Conservation (phyloP, 2,113 vertebrate species). For the Bubo scandiacus region DNA sequence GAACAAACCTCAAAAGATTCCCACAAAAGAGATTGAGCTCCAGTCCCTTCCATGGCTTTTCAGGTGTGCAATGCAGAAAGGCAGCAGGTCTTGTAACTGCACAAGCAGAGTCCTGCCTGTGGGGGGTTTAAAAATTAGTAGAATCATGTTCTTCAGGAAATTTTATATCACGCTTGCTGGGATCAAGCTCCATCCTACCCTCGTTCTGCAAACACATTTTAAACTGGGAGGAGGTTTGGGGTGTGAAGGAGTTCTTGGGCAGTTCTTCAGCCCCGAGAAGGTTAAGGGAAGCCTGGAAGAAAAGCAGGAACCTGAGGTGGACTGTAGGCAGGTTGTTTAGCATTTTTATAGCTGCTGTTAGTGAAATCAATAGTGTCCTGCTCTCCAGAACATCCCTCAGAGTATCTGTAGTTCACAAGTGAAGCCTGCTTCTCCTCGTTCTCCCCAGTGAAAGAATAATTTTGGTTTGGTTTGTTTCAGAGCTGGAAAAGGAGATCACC, state of each 20-base stretch:
- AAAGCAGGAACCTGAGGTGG: not conserved
- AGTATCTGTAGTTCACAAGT: not conserved
- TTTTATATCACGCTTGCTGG: not conserved
- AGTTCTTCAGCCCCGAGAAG: not conserved
- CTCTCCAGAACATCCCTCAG: not conserved
- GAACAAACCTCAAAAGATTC: not conserved
- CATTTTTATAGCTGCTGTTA: not conserved
- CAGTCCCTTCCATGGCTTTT: not conserved
- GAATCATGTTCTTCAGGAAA: not conserved
- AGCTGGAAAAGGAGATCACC: constrained; percentile 90
- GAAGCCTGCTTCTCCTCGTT: not conserved
- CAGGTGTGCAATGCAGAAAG: not conserved
- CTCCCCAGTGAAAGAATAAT: not conserved
- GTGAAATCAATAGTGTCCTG: not conserved
- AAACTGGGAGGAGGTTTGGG: not conserved
- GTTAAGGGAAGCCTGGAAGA: not conserved
- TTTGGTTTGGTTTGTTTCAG: constrained; percentile 69
- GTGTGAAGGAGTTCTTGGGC: not conserved
- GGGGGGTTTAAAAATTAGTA: not conserved
- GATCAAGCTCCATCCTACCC: not conserved
- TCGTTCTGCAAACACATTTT: not conserved
- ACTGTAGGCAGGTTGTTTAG: not conserved
- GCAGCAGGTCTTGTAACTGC: not conserved
- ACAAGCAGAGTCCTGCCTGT: not conserved
- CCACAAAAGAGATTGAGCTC: not conserved